Conservation (phyloP, 2,797 vertebrate species). For the Mus minutoides region DNA sequence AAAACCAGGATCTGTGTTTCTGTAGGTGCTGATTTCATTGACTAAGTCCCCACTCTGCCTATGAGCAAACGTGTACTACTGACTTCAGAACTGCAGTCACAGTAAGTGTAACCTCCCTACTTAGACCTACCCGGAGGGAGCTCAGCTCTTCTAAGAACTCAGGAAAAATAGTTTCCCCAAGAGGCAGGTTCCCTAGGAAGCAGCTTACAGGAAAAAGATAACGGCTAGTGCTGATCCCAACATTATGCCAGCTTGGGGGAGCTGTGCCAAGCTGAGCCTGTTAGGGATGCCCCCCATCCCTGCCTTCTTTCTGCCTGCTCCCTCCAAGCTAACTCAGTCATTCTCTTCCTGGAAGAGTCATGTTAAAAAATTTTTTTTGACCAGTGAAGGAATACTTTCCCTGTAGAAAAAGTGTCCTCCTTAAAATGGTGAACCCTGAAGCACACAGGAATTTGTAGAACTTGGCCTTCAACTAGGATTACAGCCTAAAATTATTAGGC, state of each 20-base stretch:
- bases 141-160: background rate
- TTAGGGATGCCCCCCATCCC: fast-evolving
- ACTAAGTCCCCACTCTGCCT: background rate
- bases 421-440: background rate
- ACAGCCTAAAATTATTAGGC: background rate
- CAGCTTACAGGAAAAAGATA: background rate
- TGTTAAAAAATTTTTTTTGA: background rate
- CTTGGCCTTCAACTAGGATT: background rate
- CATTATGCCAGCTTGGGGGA: fast-evolving
- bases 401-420: background rate
- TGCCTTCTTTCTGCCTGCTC: background rate
- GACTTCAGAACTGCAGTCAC: background rate
- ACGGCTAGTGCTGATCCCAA: background rate
- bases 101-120: background rate
- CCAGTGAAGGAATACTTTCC: background rate
- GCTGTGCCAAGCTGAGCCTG: background rate
- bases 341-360: background rate
- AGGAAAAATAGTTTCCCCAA: background rate
- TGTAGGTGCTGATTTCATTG: too few relatives aligned
- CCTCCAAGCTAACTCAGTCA: background rate
- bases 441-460: background rate
- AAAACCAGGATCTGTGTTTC: background rate
- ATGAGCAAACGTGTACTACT: background rate
- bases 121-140: background rate
- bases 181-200: background rate